These are phyloP conservation scores for Ips typographus DNA, from an alignment of 1,140 invertebrate species.

Conservation along the genomic window DNA sequence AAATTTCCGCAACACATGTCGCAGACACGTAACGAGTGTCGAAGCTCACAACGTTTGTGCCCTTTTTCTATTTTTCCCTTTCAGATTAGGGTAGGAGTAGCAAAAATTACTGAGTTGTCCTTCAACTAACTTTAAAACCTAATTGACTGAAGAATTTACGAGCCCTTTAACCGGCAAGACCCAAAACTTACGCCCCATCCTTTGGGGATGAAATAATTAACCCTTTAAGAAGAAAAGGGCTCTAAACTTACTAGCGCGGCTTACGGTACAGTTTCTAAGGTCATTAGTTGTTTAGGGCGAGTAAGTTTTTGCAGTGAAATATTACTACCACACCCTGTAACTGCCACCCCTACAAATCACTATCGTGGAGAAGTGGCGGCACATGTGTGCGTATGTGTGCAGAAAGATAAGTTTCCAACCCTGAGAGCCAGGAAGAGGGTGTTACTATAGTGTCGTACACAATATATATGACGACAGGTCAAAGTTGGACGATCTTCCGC, in stretches of 20 bases:
- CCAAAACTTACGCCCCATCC: conserved; percentile 3
- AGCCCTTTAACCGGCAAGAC: conserved; percentile 5
- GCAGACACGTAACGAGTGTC: conserved; percentile 7
- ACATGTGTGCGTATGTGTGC: conserved; percentile 1
- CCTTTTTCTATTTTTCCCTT: background rate
- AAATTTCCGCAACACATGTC: conserved; percentile 9
- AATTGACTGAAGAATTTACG: background rate
- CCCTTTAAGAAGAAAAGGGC: background rate
- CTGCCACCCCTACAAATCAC: conserved; percentile 1
- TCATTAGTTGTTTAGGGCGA: too few species aligned
- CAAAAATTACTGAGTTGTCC: background rate
- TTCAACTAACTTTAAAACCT: background rate
- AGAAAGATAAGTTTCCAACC: conserved; percentile 25
- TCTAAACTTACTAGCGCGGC: background rate
- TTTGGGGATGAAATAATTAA: conserved; percentile 9
- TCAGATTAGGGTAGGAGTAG: background rate
- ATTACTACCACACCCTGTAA: background rate
- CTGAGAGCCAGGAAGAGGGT: conserved; percentile 29
- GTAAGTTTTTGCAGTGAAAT: too few species aligned
- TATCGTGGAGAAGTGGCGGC: background rate
- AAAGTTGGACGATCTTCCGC: conserved; percentile 15
- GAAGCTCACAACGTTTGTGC: background rate
- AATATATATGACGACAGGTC: conserved; percentile 26
- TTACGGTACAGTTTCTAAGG: too few species aligned
- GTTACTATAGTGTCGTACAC: conserved; percentile 22